Evolutionary conservation across 2,888 invertebrate genomes (phyloP), one percentile per base, ranked within the genome.

Genomic region (Orthonevra nobilis): DNA sequence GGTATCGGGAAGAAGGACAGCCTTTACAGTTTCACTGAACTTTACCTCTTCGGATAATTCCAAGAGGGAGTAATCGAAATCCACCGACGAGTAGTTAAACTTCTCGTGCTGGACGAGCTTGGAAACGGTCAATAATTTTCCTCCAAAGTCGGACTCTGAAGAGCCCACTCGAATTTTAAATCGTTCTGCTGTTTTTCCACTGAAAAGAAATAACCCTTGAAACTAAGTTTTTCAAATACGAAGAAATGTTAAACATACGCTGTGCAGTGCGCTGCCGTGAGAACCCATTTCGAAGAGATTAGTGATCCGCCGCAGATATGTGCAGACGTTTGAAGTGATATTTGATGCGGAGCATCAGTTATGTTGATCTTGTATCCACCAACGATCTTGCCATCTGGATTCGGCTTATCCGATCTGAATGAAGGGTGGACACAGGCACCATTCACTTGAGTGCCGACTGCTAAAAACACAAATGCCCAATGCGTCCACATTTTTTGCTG

Each of bases 11-110:
- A 93, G 84, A 3, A 86, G 83, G 0, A 91, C 89, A 0, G 90
- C 85, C 34, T 88, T 86, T 0, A 91, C 89, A 0, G 84, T 86
- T 0, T 89, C 87, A 72, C 85, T 89, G 66, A 90, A 91, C n/a
- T 84, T 82, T 32, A 93, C 86, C 1, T 90, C 89, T 5, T 86
- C 87, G 0, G 89, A 82, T 0, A 93, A 86, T 87, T 91, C 89
- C 4, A 93, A 82, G 0, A 92, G 83, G 0, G 92, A 92, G 26
- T 92, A 89, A 56, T 93, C 93, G 63, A 89, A 91, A 69, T 92
- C 92, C 85, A 91, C 91, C 54, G 86, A 90, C 9, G 88, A 86
- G 79, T 90, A 92, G 7, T 89, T 87, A 82, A 91, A 93, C 5
- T 89, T 85, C 9, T 90, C 89, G 81, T 93, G 92, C 63, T 89